A percentile compares a stretch with the other conserved stretches of the same genome.
Conservation (phyloP, 2,888 invertebrate species). For the Eupeodes latifasciatus region DNA sequence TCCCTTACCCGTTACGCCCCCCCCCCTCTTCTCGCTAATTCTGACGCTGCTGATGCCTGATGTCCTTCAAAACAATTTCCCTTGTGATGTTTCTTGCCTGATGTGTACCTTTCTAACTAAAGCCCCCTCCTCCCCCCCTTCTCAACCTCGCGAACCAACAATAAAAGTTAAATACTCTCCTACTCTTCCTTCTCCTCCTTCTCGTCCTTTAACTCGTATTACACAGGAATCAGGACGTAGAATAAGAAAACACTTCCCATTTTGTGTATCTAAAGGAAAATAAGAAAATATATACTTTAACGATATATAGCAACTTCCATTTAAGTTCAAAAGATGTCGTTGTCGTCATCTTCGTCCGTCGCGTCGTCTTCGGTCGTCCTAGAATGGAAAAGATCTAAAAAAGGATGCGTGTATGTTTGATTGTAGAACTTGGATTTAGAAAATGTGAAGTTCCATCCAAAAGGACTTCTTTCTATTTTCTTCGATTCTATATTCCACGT, state of each 20-base stretch:
- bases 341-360: too few species aligned
- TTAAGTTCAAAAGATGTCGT: conserved; percentile 57
- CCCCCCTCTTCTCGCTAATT: not conserved
- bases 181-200: too few species aligned
- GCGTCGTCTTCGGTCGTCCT: too few species aligned
- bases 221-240: not conserved
- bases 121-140: not conserved
- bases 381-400: too few species aligned
- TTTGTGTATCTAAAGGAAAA: not conserved
- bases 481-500: not conserved
- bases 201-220: too few species aligned
- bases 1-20: not conserved
- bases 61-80: not conserved
- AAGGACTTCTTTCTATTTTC: not conserved
- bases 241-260: conserved; percentile 11
- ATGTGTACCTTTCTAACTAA: too few species aligned
- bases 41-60: too few species aligned
- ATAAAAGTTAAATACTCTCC: conserved; percentile 60
- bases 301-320: not conserved
- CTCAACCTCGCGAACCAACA: conserved; percentile 8
- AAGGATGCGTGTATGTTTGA: not conserved
- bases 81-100: not conserved
- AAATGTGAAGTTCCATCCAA: not conserved
- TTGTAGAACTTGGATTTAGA: conserved; percentile 24
- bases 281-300: not conserved